These are phyloP conservation scores for Steinernema carpocapsae DNA, from an alignment of 2,888 invertebrate species.

Conservation along the genomic window DNA sequence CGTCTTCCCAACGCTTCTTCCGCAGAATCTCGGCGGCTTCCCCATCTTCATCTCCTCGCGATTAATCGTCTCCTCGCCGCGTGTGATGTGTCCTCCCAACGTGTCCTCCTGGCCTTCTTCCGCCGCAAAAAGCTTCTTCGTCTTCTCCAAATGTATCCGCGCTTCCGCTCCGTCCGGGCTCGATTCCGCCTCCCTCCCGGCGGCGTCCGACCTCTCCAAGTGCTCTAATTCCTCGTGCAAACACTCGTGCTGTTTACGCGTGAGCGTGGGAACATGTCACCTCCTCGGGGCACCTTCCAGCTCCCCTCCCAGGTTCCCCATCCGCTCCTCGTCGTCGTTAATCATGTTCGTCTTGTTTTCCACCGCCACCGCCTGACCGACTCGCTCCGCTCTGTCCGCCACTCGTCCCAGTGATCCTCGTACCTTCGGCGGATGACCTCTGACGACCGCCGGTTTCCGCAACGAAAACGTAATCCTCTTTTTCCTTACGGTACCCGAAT, in stretches of 20 bases:
- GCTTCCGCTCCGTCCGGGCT: neutral
- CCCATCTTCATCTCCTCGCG: neutral
- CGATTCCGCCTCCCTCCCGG: neutral
- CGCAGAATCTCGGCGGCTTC: no score
- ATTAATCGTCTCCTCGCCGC: neutral
- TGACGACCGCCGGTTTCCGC: neutral
- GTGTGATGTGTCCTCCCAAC: neutral
- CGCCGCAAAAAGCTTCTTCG: neutral
- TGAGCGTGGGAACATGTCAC: slow-evolving; percentile 11
- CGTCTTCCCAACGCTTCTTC: neutral
- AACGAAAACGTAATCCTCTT: neutral
- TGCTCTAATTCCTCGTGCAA: slow-evolving; percentile 10
- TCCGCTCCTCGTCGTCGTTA: neutral
- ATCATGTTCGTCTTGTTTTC: neutral
- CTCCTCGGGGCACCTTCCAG: neutral
- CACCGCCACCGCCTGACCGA: no score
- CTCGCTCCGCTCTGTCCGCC: neutral
- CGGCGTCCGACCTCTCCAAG: neutral
- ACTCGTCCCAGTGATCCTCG: slow-evolving; percentile 3
- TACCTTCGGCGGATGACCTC: slow-evolving; percentile 4
- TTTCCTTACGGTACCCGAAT: neutral
- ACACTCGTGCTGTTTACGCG: slow-evolving; percentile 31
- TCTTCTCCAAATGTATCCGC: neutral
- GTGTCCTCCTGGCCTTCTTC: neutral
- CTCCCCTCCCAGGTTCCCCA: neutral